phyloP scores from a whole-genome alignment of 37 sponge, comb jelly and placozoan genomes.

The Eunapius fragilis region DNA sequence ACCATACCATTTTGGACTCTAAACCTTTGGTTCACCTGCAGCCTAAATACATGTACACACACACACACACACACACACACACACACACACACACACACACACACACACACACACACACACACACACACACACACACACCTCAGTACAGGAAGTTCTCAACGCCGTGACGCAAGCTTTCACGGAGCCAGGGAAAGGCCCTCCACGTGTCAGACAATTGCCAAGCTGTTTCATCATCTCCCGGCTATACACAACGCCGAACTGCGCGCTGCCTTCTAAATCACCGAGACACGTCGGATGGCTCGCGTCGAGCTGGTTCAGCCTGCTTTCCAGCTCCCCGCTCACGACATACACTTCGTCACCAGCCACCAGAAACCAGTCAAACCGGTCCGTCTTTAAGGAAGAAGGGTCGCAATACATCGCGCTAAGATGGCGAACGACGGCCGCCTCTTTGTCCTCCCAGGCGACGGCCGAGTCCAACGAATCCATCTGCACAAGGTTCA shows the following conservation, averaged over 20 bases:
- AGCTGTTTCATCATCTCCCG: neutral
- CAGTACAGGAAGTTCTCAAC: neutral
- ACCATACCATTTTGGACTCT: no score
- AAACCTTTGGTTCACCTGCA: no score
- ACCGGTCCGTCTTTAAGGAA: no score
- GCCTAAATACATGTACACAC: no score
- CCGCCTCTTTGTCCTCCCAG: slow-evolving; percentile 49
- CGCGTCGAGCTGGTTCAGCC: slow-evolving; percentile 3
- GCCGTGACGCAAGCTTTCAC: neutral
- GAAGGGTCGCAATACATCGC: slow-evolving; percentile 11
- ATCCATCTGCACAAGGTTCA: slow-evolving; percentile 58
- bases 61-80: no score
- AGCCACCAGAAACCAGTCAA: slow-evolving; percentile 57
- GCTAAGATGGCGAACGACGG: slow-evolving; percentile 42
- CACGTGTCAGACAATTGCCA: neutral
- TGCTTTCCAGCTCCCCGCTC: slow-evolving; percentile 10
- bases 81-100: no score
- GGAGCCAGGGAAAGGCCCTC: neutral
- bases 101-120: neutral
- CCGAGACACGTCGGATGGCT: neutral
- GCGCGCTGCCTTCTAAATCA: neutral
- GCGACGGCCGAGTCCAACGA: slow-evolving; percentile 18
- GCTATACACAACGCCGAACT: neutral
- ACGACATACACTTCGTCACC: slow-evolving; percentile 46
- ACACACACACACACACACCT: neutral